Evolutionary conservation across 2,888 invertebrate genomes (phyloP).

Genomic region (Tetragonisca angustula): DNA sequence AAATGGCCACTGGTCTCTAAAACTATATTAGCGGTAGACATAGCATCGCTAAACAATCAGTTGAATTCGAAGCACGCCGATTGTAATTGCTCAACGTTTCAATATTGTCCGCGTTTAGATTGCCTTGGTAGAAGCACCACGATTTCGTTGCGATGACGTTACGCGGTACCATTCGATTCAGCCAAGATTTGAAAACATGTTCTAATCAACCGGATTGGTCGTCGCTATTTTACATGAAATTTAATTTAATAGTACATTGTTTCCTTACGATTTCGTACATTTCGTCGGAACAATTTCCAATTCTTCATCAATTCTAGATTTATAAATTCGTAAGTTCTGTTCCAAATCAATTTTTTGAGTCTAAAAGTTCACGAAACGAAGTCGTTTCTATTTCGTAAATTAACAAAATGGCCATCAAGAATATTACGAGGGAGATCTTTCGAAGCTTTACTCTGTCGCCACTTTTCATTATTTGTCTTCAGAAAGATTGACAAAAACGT

Average conservation of each 20-base stretch:
- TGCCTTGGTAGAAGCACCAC: not conserved
- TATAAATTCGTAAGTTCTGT: too few relatives aligned
- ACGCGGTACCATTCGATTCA: not conserved
- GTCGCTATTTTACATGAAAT: too few relatives aligned
- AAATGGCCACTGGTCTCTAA: not conserved
- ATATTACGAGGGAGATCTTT: too few relatives aligned
- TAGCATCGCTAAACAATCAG: slow-evolving; percentile 8
- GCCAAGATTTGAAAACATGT: not conserved
- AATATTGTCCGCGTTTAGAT: slow-evolving; percentile 20
- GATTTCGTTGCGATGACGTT: slow-evolving; percentile 10
- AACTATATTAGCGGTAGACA: slow-evolving; percentile 15
- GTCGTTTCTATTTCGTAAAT: not conserved
- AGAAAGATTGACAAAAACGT: not conserved
- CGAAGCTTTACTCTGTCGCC: not conserved
- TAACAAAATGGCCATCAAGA: not conserved
- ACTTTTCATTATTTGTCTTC: not conserved
- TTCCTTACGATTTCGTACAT: too few relatives aligned
- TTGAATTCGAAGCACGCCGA: slow-evolving; percentile 21
- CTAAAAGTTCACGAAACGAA: too few relatives aligned
- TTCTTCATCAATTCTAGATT: too few relatives aligned
- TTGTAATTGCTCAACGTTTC: slow-evolving; percentile 15
- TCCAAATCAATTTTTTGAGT: too few relatives aligned
- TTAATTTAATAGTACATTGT: too few relatives aligned
- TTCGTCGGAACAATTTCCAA: too few relatives aligned
- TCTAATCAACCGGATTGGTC: not conserved